Base-by-base conservation (phyloP, 2,888 invertebrate genomes). In the Octonoba sinensis region DNA sequence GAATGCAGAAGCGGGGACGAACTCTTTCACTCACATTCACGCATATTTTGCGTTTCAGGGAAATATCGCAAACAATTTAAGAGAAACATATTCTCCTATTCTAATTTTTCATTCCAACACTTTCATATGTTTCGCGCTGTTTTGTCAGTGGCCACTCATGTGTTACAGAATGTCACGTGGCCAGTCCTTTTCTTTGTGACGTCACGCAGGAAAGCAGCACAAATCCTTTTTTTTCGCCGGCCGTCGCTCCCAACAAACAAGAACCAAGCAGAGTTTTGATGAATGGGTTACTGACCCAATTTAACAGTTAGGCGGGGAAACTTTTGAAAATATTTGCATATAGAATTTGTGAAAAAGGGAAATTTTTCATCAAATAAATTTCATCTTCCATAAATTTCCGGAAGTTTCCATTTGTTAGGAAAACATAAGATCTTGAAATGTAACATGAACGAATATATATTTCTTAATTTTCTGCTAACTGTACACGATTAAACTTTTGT, bases 121-220 rank as follows among this genome's bases (percentile, higher is more conserved):
- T 79, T 79, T 79, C 78, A 59, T 56, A 71, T 57, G 62, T 59
- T 20, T 51, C n/a, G 60, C 36, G 11, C 51, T 36, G 66, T 72
- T 79, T 79, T 79, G 72, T 79, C n/a, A 46, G 62, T 54, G 78
- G 47, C 59, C 78, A 72, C 57, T 66, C 78, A 79, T 79, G 78
- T 79, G 78, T 78, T 65, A n/a, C n/a, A 51, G 27, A n/a, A 15
- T 24, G 71, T 78, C 77, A 78, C 77, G 77, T 78, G 77, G 65
- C 49, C 8, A 18, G 44, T 15, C 24, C 15, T 20, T 22, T 8
- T n/a, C 36, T 27, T 62, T 65, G 51, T 78, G 77, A 78, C 71
- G 77, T 78, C 70, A 78, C 27, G 54, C 27, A 57, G 64, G 71
- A 74, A 66, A 8, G 66, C n/a, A 60, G 54, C 62, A 54, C 54